Evolutionary conservation across 1,140 invertebrate genomes (phyloP).

Genomic region (Listronotus oregonensis): DNA sequence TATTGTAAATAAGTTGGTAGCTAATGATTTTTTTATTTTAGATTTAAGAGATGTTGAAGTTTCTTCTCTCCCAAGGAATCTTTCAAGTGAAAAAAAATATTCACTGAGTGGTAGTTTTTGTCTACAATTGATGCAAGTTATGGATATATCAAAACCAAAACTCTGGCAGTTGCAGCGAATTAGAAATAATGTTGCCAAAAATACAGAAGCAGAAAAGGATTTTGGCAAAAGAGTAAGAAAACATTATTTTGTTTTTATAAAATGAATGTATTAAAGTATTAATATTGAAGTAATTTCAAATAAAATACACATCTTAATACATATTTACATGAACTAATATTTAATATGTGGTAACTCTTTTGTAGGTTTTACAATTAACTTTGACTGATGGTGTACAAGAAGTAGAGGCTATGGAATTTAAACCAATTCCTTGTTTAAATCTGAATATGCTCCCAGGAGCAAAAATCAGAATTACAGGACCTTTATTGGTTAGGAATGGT

Average conservation of each 20-base stretch:
- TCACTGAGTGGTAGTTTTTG: conserved; percentile 61
- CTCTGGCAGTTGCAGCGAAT: conserved; percentile 69
- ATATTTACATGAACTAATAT: too few species aligned
- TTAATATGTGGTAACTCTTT: too few species aligned
- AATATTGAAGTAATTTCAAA: too few species aligned
- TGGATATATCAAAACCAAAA: conserved; percentile 60
- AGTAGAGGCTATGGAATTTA: conserved; percentile 75
- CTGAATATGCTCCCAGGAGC: conserved; percentile 66
- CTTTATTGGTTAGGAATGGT: conserved; percentile 71
- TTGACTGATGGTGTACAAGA: conserved; percentile 78
- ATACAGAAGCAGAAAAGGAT: conserved; percentile 57
- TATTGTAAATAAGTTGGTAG: too few species aligned
- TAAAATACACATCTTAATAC: too few species aligned
- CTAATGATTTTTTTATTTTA: conserved; percentile 36
- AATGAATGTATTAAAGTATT: background rate
- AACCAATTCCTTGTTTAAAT: conserved; percentile 65
- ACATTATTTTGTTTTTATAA: background rate
- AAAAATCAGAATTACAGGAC: conserved; percentile 69
- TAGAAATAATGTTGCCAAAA: conserved; percentile 61
- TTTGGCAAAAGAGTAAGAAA: conserved; percentile 59
- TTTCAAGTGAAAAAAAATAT: conserved; percentile 55
- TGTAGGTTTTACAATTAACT: conserved; percentile 67
- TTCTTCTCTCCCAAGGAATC: conserved; percentile 61
- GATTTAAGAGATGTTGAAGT: conserved; percentile 65
- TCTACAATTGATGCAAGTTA: conserved; percentile 59